A percentile compares a stretch with the other conserved stretches of the same genome.
Conservation (phyloP, 1,140 invertebrate genomes). For the Drosophila carrolli region DNA sequence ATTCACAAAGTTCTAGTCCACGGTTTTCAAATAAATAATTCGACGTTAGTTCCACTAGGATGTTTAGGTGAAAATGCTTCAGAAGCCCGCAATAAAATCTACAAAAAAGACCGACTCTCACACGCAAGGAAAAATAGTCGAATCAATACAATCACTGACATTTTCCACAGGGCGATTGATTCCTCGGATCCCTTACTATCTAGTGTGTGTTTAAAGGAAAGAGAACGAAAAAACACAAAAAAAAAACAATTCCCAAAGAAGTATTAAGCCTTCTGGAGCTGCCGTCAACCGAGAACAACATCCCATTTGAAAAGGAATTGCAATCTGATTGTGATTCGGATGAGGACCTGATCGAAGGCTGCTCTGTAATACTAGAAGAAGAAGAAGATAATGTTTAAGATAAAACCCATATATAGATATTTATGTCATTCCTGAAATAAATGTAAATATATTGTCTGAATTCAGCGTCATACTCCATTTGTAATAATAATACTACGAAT, state of each 20-base stretch:
- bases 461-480: no score
- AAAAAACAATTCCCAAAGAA: background rate
- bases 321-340: background rate
- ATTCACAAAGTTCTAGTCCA: no score
- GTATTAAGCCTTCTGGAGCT: conserved; percentile 11
- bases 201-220: background rate
- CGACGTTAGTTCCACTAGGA: no score
- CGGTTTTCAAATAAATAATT: no score
- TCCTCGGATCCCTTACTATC: conserved; percentile 3
- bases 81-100: no score
- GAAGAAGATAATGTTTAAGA: background rate
- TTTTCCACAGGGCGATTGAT: no score
- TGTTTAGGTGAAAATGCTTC: no score
- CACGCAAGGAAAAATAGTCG: no score
- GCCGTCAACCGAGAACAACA: conserved; percentile 1
- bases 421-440: no score
- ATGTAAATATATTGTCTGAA: no score
- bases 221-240: background rate
- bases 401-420: background rate
- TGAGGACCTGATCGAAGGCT: conserved; percentile 6
- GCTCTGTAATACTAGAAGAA: conserved; percentile 7
- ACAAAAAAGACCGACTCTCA: background rate
- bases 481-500: no score
- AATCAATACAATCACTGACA: no score
- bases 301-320: conserved; percentile 5